Conservation (phyloP, 1,140 invertebrate species). For the Zaprionus capensis region DNA sequence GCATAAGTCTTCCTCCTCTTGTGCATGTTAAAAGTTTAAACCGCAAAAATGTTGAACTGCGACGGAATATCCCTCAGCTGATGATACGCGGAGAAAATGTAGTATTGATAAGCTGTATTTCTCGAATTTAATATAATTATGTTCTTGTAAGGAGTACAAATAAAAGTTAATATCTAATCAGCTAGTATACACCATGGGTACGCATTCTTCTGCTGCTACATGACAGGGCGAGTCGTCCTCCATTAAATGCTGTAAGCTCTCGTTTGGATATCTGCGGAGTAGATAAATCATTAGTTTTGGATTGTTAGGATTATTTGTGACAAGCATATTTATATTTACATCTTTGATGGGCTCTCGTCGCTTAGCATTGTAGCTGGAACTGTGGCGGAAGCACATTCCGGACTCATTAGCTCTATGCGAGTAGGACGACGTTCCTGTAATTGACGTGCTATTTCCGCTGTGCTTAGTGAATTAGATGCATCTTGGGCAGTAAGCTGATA, state of each 20-base stretch:
- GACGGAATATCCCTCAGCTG: slow-evolving; percentile 91
- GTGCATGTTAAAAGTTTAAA: slow-evolving; percentile 86
- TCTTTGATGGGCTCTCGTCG: slow-evolving; percentile 87
- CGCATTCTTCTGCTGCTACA: slow-evolving; percentile 88
- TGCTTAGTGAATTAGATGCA: slow-evolving; percentile 87
- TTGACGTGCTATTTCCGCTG: slow-evolving; percentile 95
- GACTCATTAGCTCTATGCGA: slow-evolving; percentile 90
- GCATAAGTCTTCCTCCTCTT: slow-evolving; percentile 85
- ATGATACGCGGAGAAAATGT: slow-evolving; percentile 94
- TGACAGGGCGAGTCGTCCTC: slow-evolving; percentile 90
- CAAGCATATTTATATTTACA: slow-evolving; percentile 46
- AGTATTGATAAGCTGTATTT: slow-evolving; percentile 80
- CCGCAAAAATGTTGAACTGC: slow-evolving; percentile 88
- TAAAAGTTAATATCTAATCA: slow-evolving; percentile 37
- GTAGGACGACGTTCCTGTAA: slow-evolving; percentile 92
- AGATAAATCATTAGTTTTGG: not conserved
- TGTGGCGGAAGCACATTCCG: slow-evolving; percentile 93
- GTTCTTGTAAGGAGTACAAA: not conserved
- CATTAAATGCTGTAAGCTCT: slow-evolving; percentile 86
- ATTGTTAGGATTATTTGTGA: not conserved
- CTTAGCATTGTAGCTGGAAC: slow-evolving; percentile 97
- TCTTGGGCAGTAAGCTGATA: slow-evolving; percentile 85
- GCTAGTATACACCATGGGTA: slow-evolving; percentile 86
- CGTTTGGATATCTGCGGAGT: slow-evolving; percentile 91
- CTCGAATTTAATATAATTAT: not conserved